Evolutionary conservation across 2,113 vertebrate species (phyloP).

Genomic region (Meleagris gallopavo): DNA sequence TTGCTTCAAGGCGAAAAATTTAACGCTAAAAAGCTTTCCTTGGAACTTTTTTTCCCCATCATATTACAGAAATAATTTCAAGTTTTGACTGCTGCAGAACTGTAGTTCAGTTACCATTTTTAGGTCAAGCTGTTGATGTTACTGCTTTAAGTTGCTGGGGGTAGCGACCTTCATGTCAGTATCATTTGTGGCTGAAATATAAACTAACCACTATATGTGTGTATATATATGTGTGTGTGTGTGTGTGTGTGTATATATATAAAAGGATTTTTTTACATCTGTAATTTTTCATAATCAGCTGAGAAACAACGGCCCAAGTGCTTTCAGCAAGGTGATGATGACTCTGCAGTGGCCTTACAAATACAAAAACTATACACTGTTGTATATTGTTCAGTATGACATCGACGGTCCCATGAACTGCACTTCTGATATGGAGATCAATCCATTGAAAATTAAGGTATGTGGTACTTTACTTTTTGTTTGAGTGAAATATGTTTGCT

Average conservation of each 20-base stretch:
- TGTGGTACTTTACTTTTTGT: not conserved
- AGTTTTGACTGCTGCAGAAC: not conserved
- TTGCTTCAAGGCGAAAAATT: not conserved
- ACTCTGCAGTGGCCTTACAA: slow-evolving; percentile 89
- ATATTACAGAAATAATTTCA: not conserved
- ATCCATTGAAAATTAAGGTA: slow-evolving; percentile 91
- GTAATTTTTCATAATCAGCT: slow-evolving; percentile 78
- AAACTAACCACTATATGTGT: not conserved
- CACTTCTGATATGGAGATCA: slow-evolving; percentile 88
- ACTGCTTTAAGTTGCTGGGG: not conserved
- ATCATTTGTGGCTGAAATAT: not conserved
- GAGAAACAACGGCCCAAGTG: slow-evolving; percentile 93
- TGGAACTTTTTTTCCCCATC: not conserved
- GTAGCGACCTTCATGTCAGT: not conserved
- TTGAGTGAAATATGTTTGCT: not conserved
- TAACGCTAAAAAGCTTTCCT: not conserved
- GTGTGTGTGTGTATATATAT: no score
- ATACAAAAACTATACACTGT: slow-evolving; percentile 84
- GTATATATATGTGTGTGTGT: no score
- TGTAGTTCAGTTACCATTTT: not conserved
- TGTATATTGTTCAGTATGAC: slow-evolving; percentile 88
- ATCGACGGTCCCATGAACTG: slow-evolving; percentile 98
- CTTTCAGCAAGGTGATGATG: slow-evolving; percentile 92
- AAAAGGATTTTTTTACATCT: no score
- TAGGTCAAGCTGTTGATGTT: not conserved